Evolutionary conservation across 2,797 vertebrate species (phyloP).

Genomic region (Sardinella longiceps): DNA sequence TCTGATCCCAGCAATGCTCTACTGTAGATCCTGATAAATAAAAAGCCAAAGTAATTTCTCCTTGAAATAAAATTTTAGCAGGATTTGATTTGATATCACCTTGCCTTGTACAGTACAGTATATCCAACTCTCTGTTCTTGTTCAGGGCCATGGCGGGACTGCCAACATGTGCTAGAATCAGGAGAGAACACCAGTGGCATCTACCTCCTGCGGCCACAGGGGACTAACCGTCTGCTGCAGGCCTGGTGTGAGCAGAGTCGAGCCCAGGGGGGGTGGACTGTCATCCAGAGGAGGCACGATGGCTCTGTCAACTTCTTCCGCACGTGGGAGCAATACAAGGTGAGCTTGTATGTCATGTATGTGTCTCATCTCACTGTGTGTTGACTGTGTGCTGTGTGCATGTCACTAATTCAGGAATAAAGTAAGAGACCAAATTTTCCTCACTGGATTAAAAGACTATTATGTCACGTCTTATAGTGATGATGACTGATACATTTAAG

Average conservation of each 20-base stretch:
- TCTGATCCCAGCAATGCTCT: too few species aligned
- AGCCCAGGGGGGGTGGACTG: constrained; percentile 85
- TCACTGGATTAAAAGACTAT: too few species aligned
- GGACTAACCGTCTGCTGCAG: constrained; percentile 77
- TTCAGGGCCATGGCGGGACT: constrained; percentile 88
- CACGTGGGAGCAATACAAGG: constrained; percentile 92
- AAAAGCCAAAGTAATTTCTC: too few species aligned
- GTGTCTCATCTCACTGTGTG: too few species aligned
- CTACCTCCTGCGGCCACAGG: constrained; percentile 78
- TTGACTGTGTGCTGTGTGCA: too few species aligned
- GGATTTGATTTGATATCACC: too few species aligned
- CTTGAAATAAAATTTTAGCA: too few species aligned
- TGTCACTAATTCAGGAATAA: too few species aligned
- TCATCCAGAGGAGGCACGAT: constrained; percentile 88
- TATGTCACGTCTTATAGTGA: background rate
- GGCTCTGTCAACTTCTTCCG: constrained; percentile 91
- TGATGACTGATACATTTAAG: background rate
- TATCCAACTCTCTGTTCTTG: background rate
- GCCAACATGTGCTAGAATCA: constrained; percentile 78
- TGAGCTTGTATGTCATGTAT: constrained; percentile 57
- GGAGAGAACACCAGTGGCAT: constrained; percentile 81
- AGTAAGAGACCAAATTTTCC: too few species aligned
- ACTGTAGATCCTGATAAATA: too few species aligned
- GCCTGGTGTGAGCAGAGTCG: constrained; percentile 89
- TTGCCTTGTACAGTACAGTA: too few species aligned